Evolutionary conservation across 2,888 invertebrate species (phyloP), one percentile per base, ranked within the genome.

Genomic region (Ophioninae sp.): DNA sequence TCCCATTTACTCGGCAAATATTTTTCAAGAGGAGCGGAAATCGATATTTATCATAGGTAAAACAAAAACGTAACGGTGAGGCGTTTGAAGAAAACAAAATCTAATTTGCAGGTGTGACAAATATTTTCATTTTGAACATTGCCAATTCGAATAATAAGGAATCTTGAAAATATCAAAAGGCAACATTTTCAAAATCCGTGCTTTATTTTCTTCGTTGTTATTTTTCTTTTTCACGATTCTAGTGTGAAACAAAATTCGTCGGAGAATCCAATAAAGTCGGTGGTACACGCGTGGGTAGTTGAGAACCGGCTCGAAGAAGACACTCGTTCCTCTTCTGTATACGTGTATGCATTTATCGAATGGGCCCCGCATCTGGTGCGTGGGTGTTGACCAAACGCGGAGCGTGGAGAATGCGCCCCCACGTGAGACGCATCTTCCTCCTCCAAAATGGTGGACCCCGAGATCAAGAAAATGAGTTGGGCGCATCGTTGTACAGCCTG

Each of bases 401-500:
- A 50, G 86, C 83, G 88, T 87, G 88, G 89, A 88, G 86, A 88
- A 88, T 90, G 20, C 72, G 8, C 72, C 59, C 37, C 13, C 0
- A 30, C 30, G 39, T 41, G 65, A 74, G 57, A 79, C 50, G 50
- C 13, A 50, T 69, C 30, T 69, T 88, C 88, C 86, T 88, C 88
- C 87, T 89, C 88, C 89, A 92, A 92, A 91, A 92, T 92, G 91
- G 91, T 88, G 91, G 89, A 80, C 6, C 50, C 50, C 50, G 17
- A 50, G 50, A 30, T 30, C 30, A 30, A 30, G 30, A 30, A 30
- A 30, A 30, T 30, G 30, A 50, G 13, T 13, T 13, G 5, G 50
- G 17, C 17, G 50, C 50, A 10, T 50, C 50, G 13, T 50, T 17
- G 17, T 50, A 17, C 50, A 13, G 50, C 50, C 50, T 50, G 50